A percentile compares a stretch with the other conserved stretches of the same genome.
phyloP scores from a whole-genome alignment of 2,797 vertebrate genomes.

The Poliocrania exsul region DNA sequence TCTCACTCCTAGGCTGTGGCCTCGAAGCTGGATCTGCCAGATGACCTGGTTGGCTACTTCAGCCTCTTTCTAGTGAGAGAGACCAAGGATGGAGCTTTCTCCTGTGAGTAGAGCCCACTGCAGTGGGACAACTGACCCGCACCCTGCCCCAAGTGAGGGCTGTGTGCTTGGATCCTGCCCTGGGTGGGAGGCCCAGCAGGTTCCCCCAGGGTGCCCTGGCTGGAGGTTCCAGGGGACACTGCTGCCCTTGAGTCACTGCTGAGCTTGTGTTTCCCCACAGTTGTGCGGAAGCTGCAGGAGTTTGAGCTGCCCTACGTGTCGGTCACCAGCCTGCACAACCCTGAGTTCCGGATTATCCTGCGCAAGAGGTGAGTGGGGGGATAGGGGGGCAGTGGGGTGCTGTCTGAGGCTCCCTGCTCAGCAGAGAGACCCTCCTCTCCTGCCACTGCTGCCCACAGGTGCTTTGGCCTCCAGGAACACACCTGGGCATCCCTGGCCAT shows the following conservation, averaged over 20 bases:
- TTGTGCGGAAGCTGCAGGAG: conserved; percentile 96
- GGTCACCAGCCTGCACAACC: conserved; percentile 90
- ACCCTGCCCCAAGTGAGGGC: neutral
- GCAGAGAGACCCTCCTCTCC: neutral
- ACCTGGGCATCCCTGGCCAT: neutral
- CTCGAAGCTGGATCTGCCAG: conserved; percentile 93
- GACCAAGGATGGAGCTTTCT: conserved; percentile 87
- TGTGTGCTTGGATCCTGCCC: neutral
- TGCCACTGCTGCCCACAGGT: accelerated
- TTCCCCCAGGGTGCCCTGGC: neutral
- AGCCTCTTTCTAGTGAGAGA: conserved; percentile 94
- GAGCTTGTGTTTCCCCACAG: conserved; percentile 64
- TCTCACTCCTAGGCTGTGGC: conserved; percentile 85
- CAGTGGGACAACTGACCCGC: accelerated
- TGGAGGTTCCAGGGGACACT: neutral
- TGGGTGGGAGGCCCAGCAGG: accelerated
- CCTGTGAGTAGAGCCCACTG: conserved; percentile 84
- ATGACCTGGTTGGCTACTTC: conserved; percentile 95
- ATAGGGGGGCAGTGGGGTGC: neutral
- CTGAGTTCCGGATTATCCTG: conserved; percentile 93
- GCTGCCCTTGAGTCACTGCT: neutral
- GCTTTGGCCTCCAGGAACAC: neutral
- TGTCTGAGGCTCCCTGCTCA: neutral
- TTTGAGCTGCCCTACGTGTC: conserved; percentile 98
- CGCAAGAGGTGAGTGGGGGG: conserved; percentile 88